Evolutionary conservation across 2,113 vertebrate genomes (phyloP), one percentile per base, ranked within the genome.

Genomic region (Catagonus wagneri): DNA sequence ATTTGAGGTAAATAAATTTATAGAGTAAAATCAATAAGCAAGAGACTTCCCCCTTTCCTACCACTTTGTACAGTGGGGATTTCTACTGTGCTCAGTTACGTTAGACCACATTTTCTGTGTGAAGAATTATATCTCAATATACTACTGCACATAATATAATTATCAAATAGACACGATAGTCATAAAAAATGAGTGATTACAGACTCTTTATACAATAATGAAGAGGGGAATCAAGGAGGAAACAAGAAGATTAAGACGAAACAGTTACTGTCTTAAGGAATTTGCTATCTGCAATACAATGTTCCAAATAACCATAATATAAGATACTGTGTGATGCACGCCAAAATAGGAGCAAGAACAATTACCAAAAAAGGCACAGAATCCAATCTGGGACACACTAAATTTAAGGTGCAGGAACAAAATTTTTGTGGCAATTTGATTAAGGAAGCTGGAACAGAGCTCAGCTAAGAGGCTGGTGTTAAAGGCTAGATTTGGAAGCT

Each of bases 1-100:
- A 63, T 95, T 63, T 92, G 85, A 4, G 23, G n/a, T 36, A 83
- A 90, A 92, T 74, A 92, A 80, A 19, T 78, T 85, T 74, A 7
- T 74, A 22, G 13, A 34, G 1, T 56, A 69, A 89, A 96, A 56
- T 75, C 78, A 89, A 10, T 63, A 66, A 89, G 10, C 2, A 16
- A 69, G 76, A 97, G 39, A 34, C 20, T 78, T 71, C 56, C 10
- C 19, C 36, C 83, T 93, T 74, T 85, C 68, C 19, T 50, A 25
- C 56, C 66, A 81, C 29, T 68, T 84, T 81, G 63, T 79, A 54
- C 10, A 32, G 4, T 44, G 12, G n/a, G 44, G 61, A 88, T 74
- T 88, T 63, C 72, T 66, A 17, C n/a, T 85, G 56, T 79, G 36
- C n/a, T 94, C 22, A 34, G 58, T 71, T 87, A n/a, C 14, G 1